Evolutionary conservation across 2,888 invertebrate species (phyloP).

Genomic region (Alentia gelatinosa): DNA sequence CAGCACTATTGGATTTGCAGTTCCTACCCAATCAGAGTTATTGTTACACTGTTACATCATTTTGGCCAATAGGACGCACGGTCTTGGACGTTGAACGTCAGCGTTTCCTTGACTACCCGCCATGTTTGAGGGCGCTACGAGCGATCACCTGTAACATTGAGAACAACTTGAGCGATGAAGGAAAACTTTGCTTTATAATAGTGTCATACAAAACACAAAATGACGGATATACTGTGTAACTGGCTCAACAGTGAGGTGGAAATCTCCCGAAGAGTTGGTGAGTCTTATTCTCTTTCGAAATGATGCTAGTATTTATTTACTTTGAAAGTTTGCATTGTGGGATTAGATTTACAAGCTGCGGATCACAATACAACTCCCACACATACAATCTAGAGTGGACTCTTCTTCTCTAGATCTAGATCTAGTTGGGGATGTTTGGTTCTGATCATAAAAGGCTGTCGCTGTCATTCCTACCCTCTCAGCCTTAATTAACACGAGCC

Average conservation of each 20-base stretch:
- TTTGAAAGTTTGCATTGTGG: not conserved
- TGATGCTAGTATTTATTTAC: not conserved
- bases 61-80: not conserved
- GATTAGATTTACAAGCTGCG: not conserved
- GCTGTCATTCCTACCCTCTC: too few relatives aligned
- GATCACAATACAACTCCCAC: not conserved
- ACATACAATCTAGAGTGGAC: not conserved
- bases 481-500: too few relatives aligned
- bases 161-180: not conserved
- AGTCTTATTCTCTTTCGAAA: conserved; percentile 59
- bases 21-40: not conserved
- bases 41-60: not conserved
- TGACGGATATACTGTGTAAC: conserved; percentile 80
- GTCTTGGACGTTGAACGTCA: not conserved
- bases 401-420: not conserved
- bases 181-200: not conserved
- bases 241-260: conserved; percentile 80
- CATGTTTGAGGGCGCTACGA: not conserved
- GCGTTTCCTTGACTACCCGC: conserved; percentile 45
- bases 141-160: not conserved
- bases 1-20: not conserved
- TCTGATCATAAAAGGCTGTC: too few relatives aligned
- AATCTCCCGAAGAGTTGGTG: conserved; percentile 76
- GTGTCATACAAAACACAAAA: conserved; percentile 64
- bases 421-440: too few relatives aligned